A percentile compares a stretch with the other conserved stretches of the same genome.
Conservation (phyloP, 2,888 invertebrate genomes). For the Peribatodes rhomboidaria region DNA sequence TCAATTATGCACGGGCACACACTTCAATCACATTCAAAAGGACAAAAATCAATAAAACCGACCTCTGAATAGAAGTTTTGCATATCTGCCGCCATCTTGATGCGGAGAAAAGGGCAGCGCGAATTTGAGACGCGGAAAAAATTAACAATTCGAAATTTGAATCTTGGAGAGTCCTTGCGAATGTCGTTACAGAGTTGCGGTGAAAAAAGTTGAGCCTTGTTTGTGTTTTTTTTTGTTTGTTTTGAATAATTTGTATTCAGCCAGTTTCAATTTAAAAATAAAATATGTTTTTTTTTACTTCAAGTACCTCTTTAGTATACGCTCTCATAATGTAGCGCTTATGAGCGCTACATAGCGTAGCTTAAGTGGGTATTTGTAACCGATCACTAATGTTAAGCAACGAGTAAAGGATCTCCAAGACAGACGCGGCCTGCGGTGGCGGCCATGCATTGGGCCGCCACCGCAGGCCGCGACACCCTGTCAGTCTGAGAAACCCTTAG, state of each 20-base stretch:
- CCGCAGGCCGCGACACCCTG: no score
- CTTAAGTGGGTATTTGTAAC: no score
- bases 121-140: constrained; percentile 49
- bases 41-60: constrained; percentile 46
- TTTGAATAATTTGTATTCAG: no score
- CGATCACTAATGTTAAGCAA: no score
- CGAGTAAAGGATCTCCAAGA: no score
- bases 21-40: constrained; percentile 37
- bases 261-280: background rate
- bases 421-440: no score
- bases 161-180: constrained; percentile 38
- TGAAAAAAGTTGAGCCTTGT: constrained; percentile 16
- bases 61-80: constrained; percentile 42
- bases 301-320: no score
- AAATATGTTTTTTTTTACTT: no score
- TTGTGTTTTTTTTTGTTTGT: constrained; percentile 16
- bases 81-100: constrained; percentile 50
- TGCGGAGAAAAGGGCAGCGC: constrained; percentile 44
- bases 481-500: no score
- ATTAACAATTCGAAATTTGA: constrained; percentile 48
- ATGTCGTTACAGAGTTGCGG: constrained; percentile 9
- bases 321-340: no score
- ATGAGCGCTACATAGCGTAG: no score
- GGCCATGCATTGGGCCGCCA: no score
- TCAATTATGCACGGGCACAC: constrained; percentile 47